Base-by-base conservation (phyloP, 1,140 invertebrate species). In the Drosophila nebulosa region DNA sequence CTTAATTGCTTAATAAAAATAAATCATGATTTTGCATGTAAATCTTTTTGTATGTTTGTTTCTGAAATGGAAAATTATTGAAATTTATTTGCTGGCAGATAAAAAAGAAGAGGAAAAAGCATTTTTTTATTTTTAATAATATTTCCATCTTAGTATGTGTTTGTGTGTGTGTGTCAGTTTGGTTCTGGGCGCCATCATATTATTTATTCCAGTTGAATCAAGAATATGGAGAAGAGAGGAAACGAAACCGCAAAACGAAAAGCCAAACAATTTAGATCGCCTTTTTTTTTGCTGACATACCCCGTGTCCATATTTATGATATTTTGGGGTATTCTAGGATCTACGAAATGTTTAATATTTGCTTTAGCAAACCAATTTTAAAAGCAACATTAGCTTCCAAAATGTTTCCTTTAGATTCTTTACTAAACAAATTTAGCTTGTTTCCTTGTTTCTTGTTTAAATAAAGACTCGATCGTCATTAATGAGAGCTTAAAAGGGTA, bases 31-130 rank as follows among this genome's bases (percentile, higher is more conserved):
- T 42, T 4, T 18, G 6, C 18, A 32, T 18, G 1, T n/a, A 24
- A 9, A 14, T 35, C 12, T 21, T 10, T 7, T 12, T 16, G 22
- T 14, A 35, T n/a, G 16, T 42, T 9, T 26, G 16, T 10, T 3
- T 32, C 22, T 52, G 10, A 26, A 56, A 74, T 52, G 32, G 5
- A 9, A 74, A 74, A 74, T 74, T 74, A 74, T 74, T 74, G 30
- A 67, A 74, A 74, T 74, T 74, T 74, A 74, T 74, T 64, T 63
- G 53, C 73, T 57, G 56, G 51, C 67, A 35, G 18, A 69, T 46
- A 69, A 57, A 26, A 53, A 32, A 16, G 51, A 22, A 32, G 14
- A 58, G 55, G 35, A 53, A 12, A 46, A 46, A 46, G 30, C 24
- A 24, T 27, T 21, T 3, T 42, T 32, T 64, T 64, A 64, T 72